Conservation (phyloP, 2,888 invertebrate genomes). For the Orthonevra nobilis region DNA sequence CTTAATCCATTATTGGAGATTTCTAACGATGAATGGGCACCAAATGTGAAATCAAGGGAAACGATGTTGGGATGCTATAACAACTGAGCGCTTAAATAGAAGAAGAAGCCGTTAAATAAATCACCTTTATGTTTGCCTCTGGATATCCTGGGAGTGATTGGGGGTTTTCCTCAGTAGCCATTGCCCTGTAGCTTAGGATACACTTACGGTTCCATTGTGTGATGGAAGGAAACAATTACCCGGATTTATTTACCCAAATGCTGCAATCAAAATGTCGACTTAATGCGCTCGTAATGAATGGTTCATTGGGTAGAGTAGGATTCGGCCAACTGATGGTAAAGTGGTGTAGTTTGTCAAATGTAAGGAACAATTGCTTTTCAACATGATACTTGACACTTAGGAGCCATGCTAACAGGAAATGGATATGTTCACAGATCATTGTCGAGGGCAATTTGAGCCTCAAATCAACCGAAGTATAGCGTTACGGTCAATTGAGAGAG, state of each 20-base stretch:
- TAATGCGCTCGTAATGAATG: slow-evolving; percentile 58
- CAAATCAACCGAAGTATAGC: too few relatives aligned
- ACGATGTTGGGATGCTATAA: slow-evolving; percentile 19
- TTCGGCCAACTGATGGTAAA: slow-evolving; percentile 34
- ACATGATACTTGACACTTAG: slow-evolving; percentile 58
- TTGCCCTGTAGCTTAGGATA: not conserved
- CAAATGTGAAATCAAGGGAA: not conserved
- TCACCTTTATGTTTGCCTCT: slow-evolving; percentile 55
- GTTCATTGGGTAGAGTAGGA: slow-evolving; percentile 42
- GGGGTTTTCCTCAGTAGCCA: too few relatives aligned
- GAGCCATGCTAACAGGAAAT: slow-evolving; percentile 28
- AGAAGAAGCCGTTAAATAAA: slow-evolving; percentile 66
- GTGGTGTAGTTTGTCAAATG: slow-evolving; percentile 51
- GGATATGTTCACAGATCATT: slow-evolving; percentile 52
- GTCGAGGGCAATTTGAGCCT: too few relatives aligned
- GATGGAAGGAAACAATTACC: slow-evolving; percentile 65
- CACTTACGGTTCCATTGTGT: slow-evolving; percentile 37
- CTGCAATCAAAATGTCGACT: slow-evolving; percentile 64
- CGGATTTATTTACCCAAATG: slow-evolving; percentile 61
- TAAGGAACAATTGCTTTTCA: slow-evolving; percentile 21
- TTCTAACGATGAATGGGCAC: slow-evolving; percentile 15
- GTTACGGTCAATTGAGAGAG: too few relatives aligned
- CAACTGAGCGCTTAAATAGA: slow-evolving; percentile 53
- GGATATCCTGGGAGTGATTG: slow-evolving; percentile 20
- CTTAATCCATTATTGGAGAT: slow-evolving; percentile 47